Evolutionary conservation across 2,888 invertebrate species (phyloP).

Genomic region (Noctua pronuba): DNA sequence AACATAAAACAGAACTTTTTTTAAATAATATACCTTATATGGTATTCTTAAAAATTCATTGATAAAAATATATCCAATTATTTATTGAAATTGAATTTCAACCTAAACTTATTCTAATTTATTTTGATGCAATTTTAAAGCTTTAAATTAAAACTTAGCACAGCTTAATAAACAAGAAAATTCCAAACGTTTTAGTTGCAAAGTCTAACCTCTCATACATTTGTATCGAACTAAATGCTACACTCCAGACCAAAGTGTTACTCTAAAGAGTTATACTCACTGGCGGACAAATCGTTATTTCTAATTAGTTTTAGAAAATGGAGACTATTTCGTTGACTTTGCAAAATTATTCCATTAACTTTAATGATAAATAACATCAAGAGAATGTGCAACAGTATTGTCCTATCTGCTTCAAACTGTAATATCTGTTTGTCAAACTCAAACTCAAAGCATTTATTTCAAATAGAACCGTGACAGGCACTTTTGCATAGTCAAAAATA

Average conservation of each 20-base stretch:
- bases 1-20: no score
- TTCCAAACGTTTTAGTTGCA: constrained; percentile 34
- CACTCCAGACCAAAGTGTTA: neutral
- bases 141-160: constrained; percentile 1
- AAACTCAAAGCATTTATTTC: no score
- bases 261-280: constrained; percentile 22
- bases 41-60: no score
- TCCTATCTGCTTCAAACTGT: neutral
- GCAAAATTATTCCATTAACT: neutral
- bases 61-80: neutral
- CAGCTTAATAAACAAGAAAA: constrained; percentile 14
- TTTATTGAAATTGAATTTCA: neutral
- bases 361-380: neutral
- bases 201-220: constrained; percentile 18
- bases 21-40: no score
- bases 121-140: neutral
- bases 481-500: no score
- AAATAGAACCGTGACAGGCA: no score
- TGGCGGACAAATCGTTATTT: neutral
- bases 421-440: neutral
- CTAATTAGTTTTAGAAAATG: neutral
- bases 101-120: neutral
- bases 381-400: neutral
- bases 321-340: neutral
- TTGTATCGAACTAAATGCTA: constrained; percentile 35